Evolutionary conservation across 2,797 vertebrate species (phyloP), one percentile per base, ranked within the genome.

Genomic region (Bryconaethiops microstoma): DNA sequence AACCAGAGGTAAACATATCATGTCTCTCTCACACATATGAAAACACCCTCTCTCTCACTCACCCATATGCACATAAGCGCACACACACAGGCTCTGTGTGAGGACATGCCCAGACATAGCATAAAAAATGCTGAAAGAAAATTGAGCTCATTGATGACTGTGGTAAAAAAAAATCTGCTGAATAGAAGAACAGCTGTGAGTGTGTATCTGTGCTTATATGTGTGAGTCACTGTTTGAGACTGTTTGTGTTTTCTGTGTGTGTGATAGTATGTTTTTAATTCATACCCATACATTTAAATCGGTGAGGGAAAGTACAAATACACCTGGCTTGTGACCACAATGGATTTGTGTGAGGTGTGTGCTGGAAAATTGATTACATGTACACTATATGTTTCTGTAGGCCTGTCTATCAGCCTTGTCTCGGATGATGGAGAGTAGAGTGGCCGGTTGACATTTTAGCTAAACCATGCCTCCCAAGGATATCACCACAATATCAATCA

Each of bases 391-490:
- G 21, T 25, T 17, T 72, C n/a, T 59, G 71, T 60, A 40, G 65
- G 39, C 76, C 19, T 62, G 52, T 81, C 39, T 88, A 75, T 87
- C 76, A 87, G 83, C 91, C 86, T 90, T 91, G 91, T 92, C 89
- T 89, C 89, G 91, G 90, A 92, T 88, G 42, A 45, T 8, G 10
- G 42, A 45, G 42, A 45, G 42, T 14, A 89, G 90, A 91, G 88
- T 90, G 91, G 89, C 90, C 89, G 87, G 92, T 89, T 94, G 93
- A 94, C 93, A 93, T 94, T 93, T 94, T 91, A 92, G 91, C 90
- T 94, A 90, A 86, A 89, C 90, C 87, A 86, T 92, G 92, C 93
- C 92, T 94, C 93, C 92, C 87, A 90, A 87, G 89, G 89, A 92
- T 91, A 92, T 92, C 92, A 91, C 64, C 90, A 92, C 90, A 91